phyloP scores from a whole-genome alignment of 1,140 invertebrate species.

The Ctenoplectra terminalis region DNA sequence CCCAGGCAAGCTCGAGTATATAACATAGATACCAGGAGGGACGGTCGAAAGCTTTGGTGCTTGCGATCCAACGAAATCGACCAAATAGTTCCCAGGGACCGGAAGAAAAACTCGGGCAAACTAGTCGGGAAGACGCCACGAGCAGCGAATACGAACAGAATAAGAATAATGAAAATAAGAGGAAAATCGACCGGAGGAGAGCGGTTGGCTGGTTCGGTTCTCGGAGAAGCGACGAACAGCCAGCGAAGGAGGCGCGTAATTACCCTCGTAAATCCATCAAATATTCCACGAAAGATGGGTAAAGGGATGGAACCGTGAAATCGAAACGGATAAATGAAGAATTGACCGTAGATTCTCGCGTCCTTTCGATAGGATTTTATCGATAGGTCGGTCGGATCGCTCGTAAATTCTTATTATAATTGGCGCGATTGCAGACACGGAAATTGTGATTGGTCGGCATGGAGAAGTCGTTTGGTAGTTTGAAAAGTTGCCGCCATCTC shows the following conservation, averaged over 20 bases:
- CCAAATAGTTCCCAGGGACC: not conserved
- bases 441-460: constrained; percentile 59
- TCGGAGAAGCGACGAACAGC: constrained; percentile 43
- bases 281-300: constrained; percentile 8
- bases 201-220: constrained; percentile 5
- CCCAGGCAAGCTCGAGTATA: too few species aligned
- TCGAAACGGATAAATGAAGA: constrained; percentile 28
- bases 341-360: not conserved
- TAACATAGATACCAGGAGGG: not conserved
- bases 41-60: not conserved
- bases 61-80: not conserved
- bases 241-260: constrained; percentile 56
- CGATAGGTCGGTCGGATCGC: constrained; percentile 47
- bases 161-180: constrained; percentile 48
- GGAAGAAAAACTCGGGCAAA: constrained; percentile 49
- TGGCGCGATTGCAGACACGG: constrained; percentile 53
- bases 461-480: constrained; percentile 24
- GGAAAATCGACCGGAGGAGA: not conserved
- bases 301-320: not conserved
- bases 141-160: not conserved
- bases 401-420: constrained; percentile 75
- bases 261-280: constrained; percentile 63
- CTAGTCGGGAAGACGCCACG: constrained; percentile 24
- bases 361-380: constrained; percentile 47
- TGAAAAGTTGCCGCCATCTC: constrained; percentile 56